A percentile compares a stretch with the other conserved stretches of the same genome.
These are phyloP conservation scores for Hucho hucho DNA, from an alignment of 2,113 vertebrate genomes.

Conservation along the genomic window DNA sequence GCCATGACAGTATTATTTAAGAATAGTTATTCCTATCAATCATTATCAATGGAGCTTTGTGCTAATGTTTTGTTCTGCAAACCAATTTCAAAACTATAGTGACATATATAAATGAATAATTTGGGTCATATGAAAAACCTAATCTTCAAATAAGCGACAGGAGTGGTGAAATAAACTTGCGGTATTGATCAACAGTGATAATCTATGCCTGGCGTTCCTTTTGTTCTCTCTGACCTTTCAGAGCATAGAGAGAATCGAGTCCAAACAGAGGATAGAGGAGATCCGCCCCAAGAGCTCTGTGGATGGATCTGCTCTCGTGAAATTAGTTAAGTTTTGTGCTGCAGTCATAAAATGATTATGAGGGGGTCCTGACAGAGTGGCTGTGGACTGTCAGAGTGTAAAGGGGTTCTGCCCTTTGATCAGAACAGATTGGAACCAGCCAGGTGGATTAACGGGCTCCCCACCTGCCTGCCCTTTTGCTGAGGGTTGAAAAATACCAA, in stretches of 20 bases:
- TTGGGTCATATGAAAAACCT: not conserved
- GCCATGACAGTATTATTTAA: not conserved
- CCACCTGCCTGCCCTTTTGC: not conserved
- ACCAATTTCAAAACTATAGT: not conserved
- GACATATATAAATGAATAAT: too few relatives aligned
- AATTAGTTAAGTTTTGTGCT: conserved; percentile 25
- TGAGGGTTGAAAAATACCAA: not conserved
- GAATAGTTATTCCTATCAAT: not conserved
- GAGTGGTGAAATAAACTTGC: not conserved
- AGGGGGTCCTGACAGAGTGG: not conserved
- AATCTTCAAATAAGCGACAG: not conserved
- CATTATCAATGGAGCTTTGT: not conserved
- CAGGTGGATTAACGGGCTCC: conserved; percentile 16
- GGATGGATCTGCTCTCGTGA: not conserved
- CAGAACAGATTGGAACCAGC: conserved; percentile 7
- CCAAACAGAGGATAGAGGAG: not conserved
- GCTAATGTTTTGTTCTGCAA: not conserved
- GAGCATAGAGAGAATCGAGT: not conserved
- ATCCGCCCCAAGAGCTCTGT: not conserved
- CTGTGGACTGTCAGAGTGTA: not conserved
- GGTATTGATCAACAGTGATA: not conserved
- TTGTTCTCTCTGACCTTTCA: not conserved
- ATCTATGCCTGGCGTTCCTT: not conserved
- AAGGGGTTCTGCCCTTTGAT: conserved; percentile 13
- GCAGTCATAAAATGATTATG: conserved; percentile 22